Evolutionary conservation across 1,140 invertebrate genomes (phyloP), one percentile per base, ranked within the genome.

Genomic region (Zaprionus tsacasi): DNA sequence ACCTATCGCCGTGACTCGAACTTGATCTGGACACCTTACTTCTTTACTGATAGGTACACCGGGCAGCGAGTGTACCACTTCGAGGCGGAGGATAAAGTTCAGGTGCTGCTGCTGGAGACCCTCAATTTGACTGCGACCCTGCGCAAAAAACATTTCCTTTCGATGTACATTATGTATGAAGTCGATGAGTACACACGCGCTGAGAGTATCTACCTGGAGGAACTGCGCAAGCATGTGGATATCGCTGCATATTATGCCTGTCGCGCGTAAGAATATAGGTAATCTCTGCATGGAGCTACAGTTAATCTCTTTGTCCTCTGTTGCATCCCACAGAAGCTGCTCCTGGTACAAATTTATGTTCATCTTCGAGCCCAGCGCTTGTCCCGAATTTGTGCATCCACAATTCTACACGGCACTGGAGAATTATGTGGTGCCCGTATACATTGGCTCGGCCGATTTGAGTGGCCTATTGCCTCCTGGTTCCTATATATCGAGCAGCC

Each of bases 1-100:
- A 79, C 65, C 35, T 86, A 86, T 54, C 82, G 82, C 3, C 38
- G 30, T n/a, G 82, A 86, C 15, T 86, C 82, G 11, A 71, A 86
- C 27, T 0, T 86, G 8, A 21, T 81, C 5, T 86, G 82, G 82
- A 61, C 69, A 21, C 38, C 73, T 4, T 70, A 74, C 30, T 77
- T 68, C 33, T 87, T 86, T 8, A 40, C 71, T 1, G 13, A 13
- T 12, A 7, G 6, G 0, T 17, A 38, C 4, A 25, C 7, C 8
- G 36, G 0, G 11, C 27, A 25, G 0, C 45, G 76, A 3, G 0
- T 79, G 8, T 43, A 30, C 1, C 30, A 10, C 0, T 83, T 83
- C 43, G 38, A 50, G 6, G 2, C n/a, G 7, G 3, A 1, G 0
- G 55, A 52, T 11, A 35, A 13, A 1, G 21, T 59, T 0, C 35